Conservation (phyloP, 2,888 invertebrate species). For the Cheilosia pagana region DNA sequence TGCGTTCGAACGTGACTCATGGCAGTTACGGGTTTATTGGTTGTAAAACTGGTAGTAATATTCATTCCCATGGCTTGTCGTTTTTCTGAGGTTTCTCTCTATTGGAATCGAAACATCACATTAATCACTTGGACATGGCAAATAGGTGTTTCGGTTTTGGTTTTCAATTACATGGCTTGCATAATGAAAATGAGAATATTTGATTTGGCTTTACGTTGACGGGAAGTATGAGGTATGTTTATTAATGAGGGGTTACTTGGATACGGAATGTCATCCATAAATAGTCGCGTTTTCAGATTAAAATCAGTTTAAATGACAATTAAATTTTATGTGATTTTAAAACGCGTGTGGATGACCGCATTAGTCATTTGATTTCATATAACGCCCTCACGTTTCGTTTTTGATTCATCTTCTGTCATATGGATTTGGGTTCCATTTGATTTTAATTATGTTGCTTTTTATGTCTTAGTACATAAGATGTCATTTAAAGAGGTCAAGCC, state of each 20-base stretch:
- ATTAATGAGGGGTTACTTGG: neutral
- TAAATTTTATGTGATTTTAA: neutral
- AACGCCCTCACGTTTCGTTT: too few relatives aligned
- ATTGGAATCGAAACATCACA: conserved; percentile 37
- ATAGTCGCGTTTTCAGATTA: neutral
- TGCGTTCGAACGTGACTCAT: conserved; percentile 35
- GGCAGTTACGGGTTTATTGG: conserved; percentile 1
- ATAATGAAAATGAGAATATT: conserved; percentile 2
- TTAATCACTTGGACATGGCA: conserved; percentile 57
- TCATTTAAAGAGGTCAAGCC: neutral
- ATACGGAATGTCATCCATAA: neutral
- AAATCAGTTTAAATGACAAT: neutral
- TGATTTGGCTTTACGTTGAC: neutral
- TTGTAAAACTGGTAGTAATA: conserved; percentile 10
- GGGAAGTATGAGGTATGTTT: conserved; percentile 1
- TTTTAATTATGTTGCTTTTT: neutral
- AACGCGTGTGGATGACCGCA: neutral
- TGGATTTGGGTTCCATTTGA: neutral
- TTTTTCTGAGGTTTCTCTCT: conserved; percentile 33
- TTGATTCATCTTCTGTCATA: neutral
- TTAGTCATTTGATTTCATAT: neutral
- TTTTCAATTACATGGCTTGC: conserved; percentile 29
- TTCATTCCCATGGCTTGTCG: conserved; percentile 10
- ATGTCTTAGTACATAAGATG: neutral
- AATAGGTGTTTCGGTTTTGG: conserved; percentile 46